Evolutionary conservation across 1,140 invertebrate species (phyloP).

Genomic region (Heliconius eleuchia): DNA sequence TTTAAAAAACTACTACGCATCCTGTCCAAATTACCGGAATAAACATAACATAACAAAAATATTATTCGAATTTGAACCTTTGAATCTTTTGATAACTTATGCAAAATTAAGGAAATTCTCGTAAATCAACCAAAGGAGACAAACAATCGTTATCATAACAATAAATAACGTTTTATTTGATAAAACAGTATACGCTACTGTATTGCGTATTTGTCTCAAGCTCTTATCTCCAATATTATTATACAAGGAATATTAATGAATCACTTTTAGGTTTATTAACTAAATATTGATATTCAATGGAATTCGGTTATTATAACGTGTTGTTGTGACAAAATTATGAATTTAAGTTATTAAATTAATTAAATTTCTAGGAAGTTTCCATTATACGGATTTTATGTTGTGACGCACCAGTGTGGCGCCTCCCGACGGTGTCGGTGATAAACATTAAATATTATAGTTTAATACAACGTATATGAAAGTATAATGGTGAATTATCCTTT

Average conservation of each 20-base stretch:
- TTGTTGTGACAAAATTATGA: conserved; percentile 40
- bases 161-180: conserved; percentile 16
- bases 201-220: conserved; percentile 22
- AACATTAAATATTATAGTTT: conserved; percentile 46
- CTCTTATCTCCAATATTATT: conserved; percentile 10
- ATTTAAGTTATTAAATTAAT: conserved; percentile 39
- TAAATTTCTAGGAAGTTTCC: conserved; percentile 50
- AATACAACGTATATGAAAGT: conserved; percentile 32
- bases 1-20: not conserved
- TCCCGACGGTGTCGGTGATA: conserved; percentile 37
- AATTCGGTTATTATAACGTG: conserved; percentile 22
- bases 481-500: conserved; percentile 16
- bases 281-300: conserved; percentile 33
- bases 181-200: conserved; percentile 10
- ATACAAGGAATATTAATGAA: conserved; percentile 22
- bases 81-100: conserved; percentile 1
- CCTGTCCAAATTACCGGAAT: not conserved
- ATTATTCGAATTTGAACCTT: conserved; percentile 3
- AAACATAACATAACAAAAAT: not conserved
- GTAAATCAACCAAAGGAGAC: not conserved
- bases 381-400: conserved; percentile 38
- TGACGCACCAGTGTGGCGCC: conserved; percentile 43
- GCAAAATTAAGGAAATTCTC: conserved; percentile 4
- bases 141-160: conserved; percentile 12
- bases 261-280: conserved; percentile 26